These are phyloP conservation scores for Nettapus auritus DNA, from an alignment of 2,113 vertebrate genomes.

Conservation along the genomic window DNA sequence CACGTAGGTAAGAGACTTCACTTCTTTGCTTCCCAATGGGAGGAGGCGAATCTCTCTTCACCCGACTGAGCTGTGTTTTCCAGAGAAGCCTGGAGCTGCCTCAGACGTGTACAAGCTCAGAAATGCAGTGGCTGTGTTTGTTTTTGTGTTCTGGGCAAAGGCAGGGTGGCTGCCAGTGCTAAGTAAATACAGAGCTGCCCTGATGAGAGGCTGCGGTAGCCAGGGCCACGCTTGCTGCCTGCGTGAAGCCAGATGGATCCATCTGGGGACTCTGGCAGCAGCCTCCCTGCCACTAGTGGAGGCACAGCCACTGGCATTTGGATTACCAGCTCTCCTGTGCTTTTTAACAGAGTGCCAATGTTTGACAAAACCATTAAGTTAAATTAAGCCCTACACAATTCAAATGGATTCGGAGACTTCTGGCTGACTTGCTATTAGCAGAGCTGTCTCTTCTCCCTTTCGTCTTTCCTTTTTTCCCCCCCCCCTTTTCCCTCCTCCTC, in stretches of 20 bases:
- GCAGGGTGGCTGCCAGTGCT: conserved; percentile 23
- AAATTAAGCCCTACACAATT: conserved; percentile 57
- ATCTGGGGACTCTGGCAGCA: conserved; percentile 8
- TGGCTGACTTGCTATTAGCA: conserved; percentile 51
- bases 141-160: conserved; percentile 36
- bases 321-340: conserved; percentile 58
- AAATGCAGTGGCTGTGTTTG: conserved; percentile 59
- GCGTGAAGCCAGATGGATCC: not conserved
- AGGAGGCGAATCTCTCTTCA: not conserved
- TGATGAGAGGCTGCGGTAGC: conserved; percentile 42
- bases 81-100: conserved; percentile 33
- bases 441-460: conserved; percentile 41
- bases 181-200: conserved; percentile 57
- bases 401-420: conserved; percentile 43
- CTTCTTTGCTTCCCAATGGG: not conserved
- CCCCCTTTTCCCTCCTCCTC: not conserved
- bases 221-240: not conserved
- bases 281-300: conserved; percentile 1
- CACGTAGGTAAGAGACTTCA: not conserved
- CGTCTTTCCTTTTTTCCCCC: not conserved
- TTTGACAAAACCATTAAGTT: conserved; percentile 72
- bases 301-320: conserved; percentile 41
- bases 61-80: not conserved
- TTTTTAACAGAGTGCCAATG: conserved; percentile 59
- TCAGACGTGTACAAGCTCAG: conserved; percentile 43